phyloP scores from a whole-genome alignment of 2,797 vertebrate species.

The Oreochromis mossambicus region DNA sequence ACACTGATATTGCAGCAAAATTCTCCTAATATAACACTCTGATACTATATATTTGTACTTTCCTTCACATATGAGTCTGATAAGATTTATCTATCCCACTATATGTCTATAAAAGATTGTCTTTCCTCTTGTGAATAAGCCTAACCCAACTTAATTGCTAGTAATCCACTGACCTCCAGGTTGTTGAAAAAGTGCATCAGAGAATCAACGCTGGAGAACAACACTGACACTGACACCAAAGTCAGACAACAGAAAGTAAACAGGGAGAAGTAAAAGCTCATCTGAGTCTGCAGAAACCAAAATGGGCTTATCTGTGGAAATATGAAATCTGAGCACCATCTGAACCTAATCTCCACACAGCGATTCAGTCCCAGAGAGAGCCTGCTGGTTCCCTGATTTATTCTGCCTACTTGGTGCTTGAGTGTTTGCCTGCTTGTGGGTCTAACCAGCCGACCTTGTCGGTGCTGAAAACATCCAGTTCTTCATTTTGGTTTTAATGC shows the following conservation, averaged over 20 bases:
- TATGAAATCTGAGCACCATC: conserved; percentile 66
- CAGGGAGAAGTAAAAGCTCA: conserved; percentile 44
- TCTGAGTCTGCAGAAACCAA: conserved; percentile 36
- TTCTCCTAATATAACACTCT: not conserved
- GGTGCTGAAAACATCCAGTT: conserved; percentile 38
- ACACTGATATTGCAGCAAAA: conserved; percentile 41
- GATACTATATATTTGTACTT: not conserved
- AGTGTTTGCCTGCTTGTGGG: not conserved
- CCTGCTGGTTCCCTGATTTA: conserved; percentile 59
- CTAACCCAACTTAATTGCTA: not conserved
- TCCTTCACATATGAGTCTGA: conserved; percentile 17
- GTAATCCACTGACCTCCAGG: not conserved
- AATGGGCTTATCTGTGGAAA: conserved; percentile 62
- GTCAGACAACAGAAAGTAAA: conserved; percentile 46
- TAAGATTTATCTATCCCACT: not conserved
- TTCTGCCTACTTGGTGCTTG: conserved; percentile 6
- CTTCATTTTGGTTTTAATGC: conserved; percentile 61
- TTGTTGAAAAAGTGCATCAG: not conserved
- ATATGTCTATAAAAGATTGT: not conserved
- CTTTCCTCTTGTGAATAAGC: not conserved
- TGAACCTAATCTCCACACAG: conserved; percentile 67
- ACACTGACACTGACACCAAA: conserved; percentile 29
- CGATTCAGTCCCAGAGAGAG: conserved; percentile 59
- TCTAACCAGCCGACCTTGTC: conserved; percentile 66
- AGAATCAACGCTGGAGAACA: conserved; percentile 30